Base-by-base conservation (phyloP, 2,888 invertebrate genomes). In the Andrena marginata region DNA sequence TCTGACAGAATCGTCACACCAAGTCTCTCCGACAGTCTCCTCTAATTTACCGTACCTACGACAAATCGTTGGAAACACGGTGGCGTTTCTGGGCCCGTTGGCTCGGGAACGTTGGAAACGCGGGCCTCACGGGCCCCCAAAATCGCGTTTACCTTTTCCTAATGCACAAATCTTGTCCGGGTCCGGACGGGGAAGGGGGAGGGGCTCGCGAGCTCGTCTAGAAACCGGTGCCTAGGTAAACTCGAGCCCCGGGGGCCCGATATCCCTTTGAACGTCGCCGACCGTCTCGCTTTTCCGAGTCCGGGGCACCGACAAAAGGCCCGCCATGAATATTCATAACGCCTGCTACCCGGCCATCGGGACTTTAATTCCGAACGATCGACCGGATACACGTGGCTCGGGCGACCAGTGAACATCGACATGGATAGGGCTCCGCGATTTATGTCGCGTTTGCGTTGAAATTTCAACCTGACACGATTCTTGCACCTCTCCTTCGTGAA, bases 121-220 rank as follows among this genome's bases (percentile, higher is more conserved):
- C 51, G 42, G 51, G 29, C n/a, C 20, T 20, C 33, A 48, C 51
- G 76, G 79, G 42, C 85, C 69, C 77, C 87, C 69, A 85, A 89
- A 91, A 91, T 87, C 85, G 89, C 89, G 87, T 91, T 91, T 90
- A 90, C 89, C 86, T 89, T 89, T 81, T 76, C 75, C 77, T 90
- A 91, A 90, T 91, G 90, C 90, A 91, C 89, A 87, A 91, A 91
- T 90, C 91, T 89, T 87, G 90, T 91, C 77, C 60, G 74, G 65
- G 65, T 70, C 26, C 20, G 23, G 51, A 13, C 42, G 48, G 33
- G 42, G 60, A 60, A 16, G 31, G 33, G 7, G 59, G 35, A 2
- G 33, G 35, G 62, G n/a, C 31, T 29, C 48, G 59, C 42, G 70
- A 48, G 72, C 42, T 33, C 65, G 80, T 71, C 83, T 86, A 87